Base-by-base conservation (phyloP, 1,140 invertebrate genomes). In the Drosophila obscura region DNA sequence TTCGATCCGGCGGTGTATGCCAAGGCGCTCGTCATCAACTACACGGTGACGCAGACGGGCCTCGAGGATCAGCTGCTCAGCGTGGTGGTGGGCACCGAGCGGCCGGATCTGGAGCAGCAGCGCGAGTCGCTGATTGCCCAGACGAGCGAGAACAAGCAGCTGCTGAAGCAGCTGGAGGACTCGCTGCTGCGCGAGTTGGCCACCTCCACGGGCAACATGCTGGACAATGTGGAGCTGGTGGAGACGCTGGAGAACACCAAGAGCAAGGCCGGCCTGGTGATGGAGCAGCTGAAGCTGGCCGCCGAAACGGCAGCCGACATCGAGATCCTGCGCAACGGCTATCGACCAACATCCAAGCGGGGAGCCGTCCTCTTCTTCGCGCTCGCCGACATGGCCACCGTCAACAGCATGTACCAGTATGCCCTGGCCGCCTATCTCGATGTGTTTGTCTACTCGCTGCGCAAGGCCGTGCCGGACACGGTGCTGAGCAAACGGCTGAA, bases 381-480 rank as follows among this genome's bases (percentile, higher is more conserved):
- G 3, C 92, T 98, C 7, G 94, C 96, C 0, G 96, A 98, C 85
- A 96, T 98, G 96, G 94, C 96, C 0, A 92, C 93, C 0, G 95
- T 98, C 0, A 97, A 97, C 90, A 92, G 94, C 9, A 98, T 98
- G 97, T 98, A 98, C 90, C 97, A 98, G 80, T 98, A 98, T 91
- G 97, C 97, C 0, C 92, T 98, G 22, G 94, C 93, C 4, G 94
- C 95, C 2, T 97, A 97, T 77, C 88, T 97, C 2, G 94, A 96
- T 58, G 95, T 98, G 0, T 98, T 98, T 82, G 93, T 94, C 13
- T 95, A 94, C 80, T 97, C 97, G 0, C 91, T 98, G 28, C 94
- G 94, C 57, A 97, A 96, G 91, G 95, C 96, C 6, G 92, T 96
- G 77, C 95, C 96, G 0, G 96, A 97, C 90, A 94, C 94, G 5